Evolutionary conservation across 2,113 vertebrate species (phyloP).

Genomic region (Cephalopholis sonnerati): DNA sequence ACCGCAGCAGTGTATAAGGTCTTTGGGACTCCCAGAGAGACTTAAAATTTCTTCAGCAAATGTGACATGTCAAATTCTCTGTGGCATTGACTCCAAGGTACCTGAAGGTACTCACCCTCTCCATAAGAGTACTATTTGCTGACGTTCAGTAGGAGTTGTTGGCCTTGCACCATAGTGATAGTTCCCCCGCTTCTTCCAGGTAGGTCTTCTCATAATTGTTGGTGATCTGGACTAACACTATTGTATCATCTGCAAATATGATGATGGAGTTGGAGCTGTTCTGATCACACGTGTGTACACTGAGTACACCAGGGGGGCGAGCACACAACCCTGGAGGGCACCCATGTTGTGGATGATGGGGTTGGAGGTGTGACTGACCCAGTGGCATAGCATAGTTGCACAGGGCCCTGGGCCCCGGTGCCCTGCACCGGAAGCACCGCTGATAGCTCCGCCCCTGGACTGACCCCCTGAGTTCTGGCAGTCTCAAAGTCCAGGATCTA

Average conservation of each 20-base stretch:
- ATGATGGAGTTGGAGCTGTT: neutral
- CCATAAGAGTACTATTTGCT: neutral
- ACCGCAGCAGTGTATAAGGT: neutral
- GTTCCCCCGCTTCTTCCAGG: neutral
- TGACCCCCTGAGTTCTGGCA: neutral
- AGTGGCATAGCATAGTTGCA: too few species aligned
- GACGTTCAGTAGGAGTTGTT: neutral
- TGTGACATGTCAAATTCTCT: neutral
- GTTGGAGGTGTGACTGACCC: neutral
- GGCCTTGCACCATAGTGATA: neutral
- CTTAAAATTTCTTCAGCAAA: neutral
- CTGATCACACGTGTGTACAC: too few species aligned
- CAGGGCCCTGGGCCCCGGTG: too few species aligned
- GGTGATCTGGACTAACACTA: neutral
- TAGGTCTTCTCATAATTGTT: neutral
- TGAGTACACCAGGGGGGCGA: neutral
- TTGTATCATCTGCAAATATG: neutral
- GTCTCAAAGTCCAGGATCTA: too few species aligned
- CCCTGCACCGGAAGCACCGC: too few species aligned
- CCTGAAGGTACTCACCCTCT: neutral
- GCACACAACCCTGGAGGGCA: neutral
- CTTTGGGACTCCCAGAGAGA: neutral
- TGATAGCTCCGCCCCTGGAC: too few species aligned
- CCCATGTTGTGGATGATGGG: neutral
- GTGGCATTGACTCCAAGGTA: neutral